phyloP scores from a whole-genome alignment of 2,113 vertebrate species.

The Proterorhinus semilunaris region DNA sequence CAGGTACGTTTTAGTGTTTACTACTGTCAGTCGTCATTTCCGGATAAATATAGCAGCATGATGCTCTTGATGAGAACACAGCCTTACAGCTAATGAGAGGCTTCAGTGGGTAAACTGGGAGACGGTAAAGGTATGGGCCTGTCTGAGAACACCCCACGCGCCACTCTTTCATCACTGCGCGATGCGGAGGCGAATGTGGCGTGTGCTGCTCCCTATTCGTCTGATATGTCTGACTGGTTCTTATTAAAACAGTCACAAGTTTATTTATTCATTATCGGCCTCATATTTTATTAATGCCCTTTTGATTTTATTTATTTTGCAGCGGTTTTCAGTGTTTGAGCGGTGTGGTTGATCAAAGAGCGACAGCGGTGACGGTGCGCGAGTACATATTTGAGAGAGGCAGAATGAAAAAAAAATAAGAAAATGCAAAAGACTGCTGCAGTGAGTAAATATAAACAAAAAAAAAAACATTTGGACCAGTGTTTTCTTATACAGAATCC shows the following conservation, averaged over 20 bases:
- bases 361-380: conserved; percentile 32
- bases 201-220: conserved; percentile 52
- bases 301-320: conserved; percentile 69
- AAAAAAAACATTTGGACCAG: not conserved
- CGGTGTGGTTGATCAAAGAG: conserved; percentile 59
- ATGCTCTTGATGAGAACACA: not conserved
- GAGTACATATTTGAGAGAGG: not conserved
- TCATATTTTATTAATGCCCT: conserved; percentile 73
- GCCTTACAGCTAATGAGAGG: conserved; percentile 17
- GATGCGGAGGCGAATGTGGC: conserved; percentile 60
- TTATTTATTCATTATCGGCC: conserved; percentile 73
- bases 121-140: conserved; percentile 36
- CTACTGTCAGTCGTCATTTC: not conserved
- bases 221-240: conserved; percentile 50
- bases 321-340: conserved; percentile 39
- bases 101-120: conserved; percentile 6
- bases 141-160: conserved; percentile 43
- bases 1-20: too few relatives aligned
- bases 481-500: not conserved
- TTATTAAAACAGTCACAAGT: conserved; percentile 71
- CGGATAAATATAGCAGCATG: not conserved
- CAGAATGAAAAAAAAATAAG: conserved; percentile 20
- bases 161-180: conserved; percentile 60
- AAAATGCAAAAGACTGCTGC: not conserved
- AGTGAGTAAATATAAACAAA: not conserved